phyloP scores from a whole-genome alignment of 2,888 invertebrate species.

The Lasioglossum figueresi region DNA sequence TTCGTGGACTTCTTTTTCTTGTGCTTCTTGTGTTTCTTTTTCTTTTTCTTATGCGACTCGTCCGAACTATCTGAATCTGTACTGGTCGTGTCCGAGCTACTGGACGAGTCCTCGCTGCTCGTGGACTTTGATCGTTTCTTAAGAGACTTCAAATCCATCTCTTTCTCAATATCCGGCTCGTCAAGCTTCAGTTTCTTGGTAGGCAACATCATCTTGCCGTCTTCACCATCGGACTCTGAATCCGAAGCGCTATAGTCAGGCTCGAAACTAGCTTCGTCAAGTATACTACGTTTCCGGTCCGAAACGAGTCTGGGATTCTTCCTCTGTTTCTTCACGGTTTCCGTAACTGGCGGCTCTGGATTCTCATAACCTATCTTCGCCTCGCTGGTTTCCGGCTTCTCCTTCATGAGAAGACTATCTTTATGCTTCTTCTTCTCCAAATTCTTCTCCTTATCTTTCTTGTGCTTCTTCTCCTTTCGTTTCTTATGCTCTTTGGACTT shows the following conservation, averaged over 20 bases:
- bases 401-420: conserved; percentile 69
- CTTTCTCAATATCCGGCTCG: conserved; percentile 70
- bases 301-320: conserved; percentile 83
- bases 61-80: conserved; percentile 84
- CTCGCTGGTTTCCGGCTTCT: conserved; percentile 71
- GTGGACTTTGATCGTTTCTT: conserved; percentile 83
- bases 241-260: conserved; percentile 91
- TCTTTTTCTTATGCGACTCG: conserved; percentile 85
- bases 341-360: conserved; percentile 63
- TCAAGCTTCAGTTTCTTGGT: conserved; percentile 76
- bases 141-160: conserved; percentile 81
- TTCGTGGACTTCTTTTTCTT: conserved; percentile 85
- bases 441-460: conserved; percentile 82
- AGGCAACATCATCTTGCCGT: conserved; percentile 70
- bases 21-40: conserved; percentile 87
- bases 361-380: conserved; percentile 63
- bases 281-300: conserved; percentile 88
- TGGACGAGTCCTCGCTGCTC: conserved; percentile 85
- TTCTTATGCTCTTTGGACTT: conserved; percentile 80
- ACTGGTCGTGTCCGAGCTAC: conserved; percentile 84
- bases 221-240: conserved; percentile 87
- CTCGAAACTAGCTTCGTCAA: conserved; percentile 90
- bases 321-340: conserved; percentile 76
- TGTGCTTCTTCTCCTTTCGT: conserved; percentile 84
- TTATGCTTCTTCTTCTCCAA: conserved; percentile 82